Percentiles rank a stretch among this genome's conserved stretches.
phyloP scores from a whole-genome alignment of 2,888 invertebrate species.

The Protodeltote pygarga region DNA sequence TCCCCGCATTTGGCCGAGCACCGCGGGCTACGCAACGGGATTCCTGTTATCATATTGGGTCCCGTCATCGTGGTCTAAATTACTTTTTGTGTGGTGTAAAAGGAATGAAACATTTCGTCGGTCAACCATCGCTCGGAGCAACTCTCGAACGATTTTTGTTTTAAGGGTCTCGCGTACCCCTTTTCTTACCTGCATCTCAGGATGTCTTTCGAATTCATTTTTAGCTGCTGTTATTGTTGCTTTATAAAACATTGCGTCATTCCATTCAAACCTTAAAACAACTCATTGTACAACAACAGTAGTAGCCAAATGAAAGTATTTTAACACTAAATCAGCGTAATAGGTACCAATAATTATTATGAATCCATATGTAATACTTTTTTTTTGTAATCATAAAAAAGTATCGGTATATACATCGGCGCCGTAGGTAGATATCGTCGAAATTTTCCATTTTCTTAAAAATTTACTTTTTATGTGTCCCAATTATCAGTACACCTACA shows the following conservation, averaged over 20 bases:
- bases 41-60: constrained; percentile 83
- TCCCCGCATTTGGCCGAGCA: constrained; percentile 58
- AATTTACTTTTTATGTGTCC: constrained; percentile 18
- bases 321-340: constrained; percentile 25
- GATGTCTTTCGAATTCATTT: constrained; percentile 58
- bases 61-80: constrained; percentile 79
- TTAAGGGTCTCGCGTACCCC: constrained; percentile 68
- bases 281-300: constrained; percentile 23
- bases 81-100: constrained; percentile 78
- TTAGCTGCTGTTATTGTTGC: constrained; percentile 53
- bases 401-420: constrained; percentile 18
- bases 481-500: constrained; percentile 39
- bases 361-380: too few relatives aligned
- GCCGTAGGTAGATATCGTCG: constrained; percentile 1
- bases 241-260: constrained; percentile 53
- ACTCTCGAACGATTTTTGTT: constrained; percentile 73
- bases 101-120: constrained; percentile 67
- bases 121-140: constrained; percentile 74
- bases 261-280: constrained; percentile 45
- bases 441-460: constrained; percentile 17
- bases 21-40: constrained; percentile 83
- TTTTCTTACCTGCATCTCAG: constrained; percentile 76
- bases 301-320: constrained; percentile 22
- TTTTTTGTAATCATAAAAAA: constrained; percentile 9
- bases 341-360: too few relatives aligned